Evolutionary conservation across 2,113 vertebrate genomes (phyloP).

Genomic region (Verasper variegatus): DNA sequence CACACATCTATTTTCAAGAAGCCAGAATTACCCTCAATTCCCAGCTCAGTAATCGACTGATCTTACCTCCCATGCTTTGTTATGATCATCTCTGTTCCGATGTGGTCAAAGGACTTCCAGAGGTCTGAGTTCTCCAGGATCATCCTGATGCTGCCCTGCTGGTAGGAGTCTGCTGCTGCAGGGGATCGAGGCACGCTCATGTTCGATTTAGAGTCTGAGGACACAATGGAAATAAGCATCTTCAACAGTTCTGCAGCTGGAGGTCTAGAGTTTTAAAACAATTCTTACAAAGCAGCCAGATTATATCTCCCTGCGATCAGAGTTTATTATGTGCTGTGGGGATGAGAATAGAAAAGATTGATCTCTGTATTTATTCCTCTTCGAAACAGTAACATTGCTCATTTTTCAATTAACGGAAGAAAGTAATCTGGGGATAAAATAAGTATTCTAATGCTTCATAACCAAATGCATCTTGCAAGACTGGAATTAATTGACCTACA

Average conservation of each 20-base stretch:
- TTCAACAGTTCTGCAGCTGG: not conserved
- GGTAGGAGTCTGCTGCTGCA: conserved; percentile 52
- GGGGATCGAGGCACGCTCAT: conserved; percentile 45
- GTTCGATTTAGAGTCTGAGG: conserved; percentile 67
- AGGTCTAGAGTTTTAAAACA: no score
- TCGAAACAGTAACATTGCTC: not conserved
- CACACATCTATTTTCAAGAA: no score
- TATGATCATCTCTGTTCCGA: conserved; percentile 90
- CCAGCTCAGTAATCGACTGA: not conserved
- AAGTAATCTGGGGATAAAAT: not conserved
- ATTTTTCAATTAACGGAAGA: not conserved
- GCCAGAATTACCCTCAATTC: not conserved
- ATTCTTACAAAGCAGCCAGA: no score
- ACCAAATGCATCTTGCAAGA: not conserved
- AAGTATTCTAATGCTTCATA: not conserved
- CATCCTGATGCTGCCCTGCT: conserved; percentile 77
- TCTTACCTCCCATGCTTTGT: conserved; percentile 87
- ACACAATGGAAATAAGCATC: not conserved
- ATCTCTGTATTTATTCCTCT: not conserved
- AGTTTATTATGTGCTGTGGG: no score
- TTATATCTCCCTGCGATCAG: not conserved
- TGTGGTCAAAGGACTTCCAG: conserved; percentile 86
- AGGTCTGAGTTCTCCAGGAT: conserved; percentile 84
- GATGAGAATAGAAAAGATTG: no score
- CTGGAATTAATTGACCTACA: not conserved